Percentiles rank a stretch among this genome's conserved stretches.
Evolutionary conservation across 2,888 invertebrate genomes (phyloP).

Genomic region (Lamellibrachia columna): DNA sequence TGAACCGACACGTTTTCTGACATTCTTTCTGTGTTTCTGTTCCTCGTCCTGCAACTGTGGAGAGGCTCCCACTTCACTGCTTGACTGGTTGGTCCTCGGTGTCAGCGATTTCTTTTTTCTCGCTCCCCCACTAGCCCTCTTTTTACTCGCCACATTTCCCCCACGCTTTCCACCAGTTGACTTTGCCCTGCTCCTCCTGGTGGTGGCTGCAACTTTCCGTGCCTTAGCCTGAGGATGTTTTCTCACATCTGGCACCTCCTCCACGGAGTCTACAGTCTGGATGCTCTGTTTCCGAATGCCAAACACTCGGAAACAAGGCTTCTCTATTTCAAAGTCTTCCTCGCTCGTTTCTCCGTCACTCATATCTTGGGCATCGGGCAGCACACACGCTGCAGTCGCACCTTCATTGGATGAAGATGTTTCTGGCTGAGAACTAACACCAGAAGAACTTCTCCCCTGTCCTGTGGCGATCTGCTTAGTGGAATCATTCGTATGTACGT

Average conservation of each 20-base stretch:
- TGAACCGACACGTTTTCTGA: background rate
- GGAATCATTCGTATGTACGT: background rate
- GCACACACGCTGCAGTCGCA: background rate
- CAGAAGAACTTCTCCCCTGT: background rate
- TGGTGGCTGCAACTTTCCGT: background rate
- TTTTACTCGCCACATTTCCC: background rate
- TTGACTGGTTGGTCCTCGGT: background rate
- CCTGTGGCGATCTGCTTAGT: background rate
- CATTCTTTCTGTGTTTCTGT: background rate
- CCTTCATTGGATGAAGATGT: background rate
- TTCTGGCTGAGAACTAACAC: background rate
- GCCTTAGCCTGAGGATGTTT: background rate
- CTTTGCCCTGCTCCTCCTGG: background rate
- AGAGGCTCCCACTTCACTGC: background rate
- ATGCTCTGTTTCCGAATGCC: background rate
- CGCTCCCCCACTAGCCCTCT: background rate
- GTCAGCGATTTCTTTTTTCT: background rate
- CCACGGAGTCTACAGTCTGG: background rate
- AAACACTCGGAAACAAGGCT: background rate
- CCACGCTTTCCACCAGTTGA: background rate
- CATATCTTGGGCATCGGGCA: background rate
- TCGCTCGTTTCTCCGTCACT: background rate
- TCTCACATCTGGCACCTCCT: background rate
- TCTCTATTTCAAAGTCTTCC: slow-evolving; percentile 9
- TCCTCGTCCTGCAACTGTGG: background rate